Evolutionary conservation across 2,888 invertebrate genomes (phyloP).

Genomic region (Heliconius ismenius): DNA sequence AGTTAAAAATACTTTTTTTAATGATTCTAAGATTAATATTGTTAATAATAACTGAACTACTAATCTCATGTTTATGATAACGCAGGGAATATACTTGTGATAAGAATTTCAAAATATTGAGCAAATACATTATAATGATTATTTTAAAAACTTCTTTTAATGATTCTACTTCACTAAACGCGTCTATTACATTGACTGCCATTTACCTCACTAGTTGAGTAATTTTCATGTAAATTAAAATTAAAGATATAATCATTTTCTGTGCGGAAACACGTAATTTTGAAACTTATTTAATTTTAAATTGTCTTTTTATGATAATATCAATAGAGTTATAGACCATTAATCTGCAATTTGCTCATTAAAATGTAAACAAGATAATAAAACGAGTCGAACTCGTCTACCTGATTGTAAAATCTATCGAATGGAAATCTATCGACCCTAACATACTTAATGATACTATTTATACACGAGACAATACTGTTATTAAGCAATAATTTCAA

Average conservation of each 20-base stretch:
- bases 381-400: conserved; percentile 10
- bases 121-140: neutral
- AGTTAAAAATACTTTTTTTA: neutral
- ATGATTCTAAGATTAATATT: neutral
- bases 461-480: conserved; percentile 12
- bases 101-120: neutral
- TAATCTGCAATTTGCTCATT: conserved; percentile 4
- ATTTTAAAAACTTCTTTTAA: neutral
- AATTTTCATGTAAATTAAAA: neutral
- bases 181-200: neutral
- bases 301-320: conserved; percentile 1
- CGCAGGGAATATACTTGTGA: neutral
- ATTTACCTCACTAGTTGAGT: neutral
- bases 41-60: neutral
- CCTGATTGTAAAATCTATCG: neutral
- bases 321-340: neutral
- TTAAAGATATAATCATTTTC: neutral
- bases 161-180: neutral
- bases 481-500: conserved; percentile 35
- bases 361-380: conserved; percentile 9
- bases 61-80: neutral
- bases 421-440: neutral
- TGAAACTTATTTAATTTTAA: neutral
- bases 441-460: neutral
- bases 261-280: neutral